phyloP scores from a whole-genome alignment of 2,888 invertebrate genomes.

The Margaritifera margaritifera region DNA sequence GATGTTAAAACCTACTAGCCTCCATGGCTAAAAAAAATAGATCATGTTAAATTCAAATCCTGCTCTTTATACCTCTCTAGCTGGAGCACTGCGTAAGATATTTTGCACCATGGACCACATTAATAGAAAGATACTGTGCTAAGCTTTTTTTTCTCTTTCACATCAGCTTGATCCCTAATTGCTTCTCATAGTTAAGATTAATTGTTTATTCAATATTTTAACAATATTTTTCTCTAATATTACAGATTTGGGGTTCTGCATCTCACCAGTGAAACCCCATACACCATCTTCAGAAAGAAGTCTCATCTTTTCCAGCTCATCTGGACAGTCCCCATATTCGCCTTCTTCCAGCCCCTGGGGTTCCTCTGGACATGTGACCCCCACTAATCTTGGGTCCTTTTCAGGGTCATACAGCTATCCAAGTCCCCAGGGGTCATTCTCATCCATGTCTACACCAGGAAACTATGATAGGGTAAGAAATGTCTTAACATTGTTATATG shows the following conservation, averaged over 20 bases:
- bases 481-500: background rate
- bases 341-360: constrained; percentile 40
- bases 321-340: constrained; percentile 40
- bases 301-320: constrained; percentile 34
- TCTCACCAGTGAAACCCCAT: constrained; percentile 45
- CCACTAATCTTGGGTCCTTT: constrained; percentile 41
- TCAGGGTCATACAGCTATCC: constrained; percentile 28
- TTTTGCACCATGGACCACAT: too few relatives aligned
- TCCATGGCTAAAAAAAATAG: too few relatives aligned
- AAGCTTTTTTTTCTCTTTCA: background rate
- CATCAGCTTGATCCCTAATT: background rate
- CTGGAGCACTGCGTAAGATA: too few relatives aligned
- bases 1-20: too few relatives aligned
- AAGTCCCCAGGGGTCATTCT: constrained; percentile 30
- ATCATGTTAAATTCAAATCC: too few relatives aligned
- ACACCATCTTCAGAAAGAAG: constrained; percentile 24
- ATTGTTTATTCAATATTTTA: too few relatives aligned
- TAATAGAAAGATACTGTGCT: background rate
- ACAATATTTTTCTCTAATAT: constrained; percentile 1
- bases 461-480: constrained; percentile 45
- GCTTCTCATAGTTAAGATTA: background rate
- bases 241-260: constrained; percentile 57
- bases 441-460: constrained; percentile 22
- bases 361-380: constrained; percentile 39
- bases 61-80: too few relatives aligned